Base-by-base conservation (phyloP, 2,797 vertebrate species). In the Microctenopoma stevenorrisi region DNA sequence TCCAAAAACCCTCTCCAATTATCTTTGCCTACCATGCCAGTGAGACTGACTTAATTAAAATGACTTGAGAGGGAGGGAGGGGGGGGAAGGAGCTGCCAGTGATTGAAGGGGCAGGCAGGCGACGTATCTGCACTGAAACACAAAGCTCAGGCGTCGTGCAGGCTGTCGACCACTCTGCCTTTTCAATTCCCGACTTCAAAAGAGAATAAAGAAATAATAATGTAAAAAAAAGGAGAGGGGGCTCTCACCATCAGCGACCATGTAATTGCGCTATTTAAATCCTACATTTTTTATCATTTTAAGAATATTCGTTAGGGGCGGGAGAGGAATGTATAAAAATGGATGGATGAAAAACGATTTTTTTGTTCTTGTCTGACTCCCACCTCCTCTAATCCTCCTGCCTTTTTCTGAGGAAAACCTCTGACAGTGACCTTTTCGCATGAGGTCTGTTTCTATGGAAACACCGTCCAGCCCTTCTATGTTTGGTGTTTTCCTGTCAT, bases 371-470 rank as follows among this genome's bases (percentile, higher is more conserved):
- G 42, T 78, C 76, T 77, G 81, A 88, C 84, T 56, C 75, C 64
- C 66, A 14, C 40, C 55, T 77, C 82, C 74, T 68, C 88, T 93
- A 94, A 93, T 94, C 91, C 87, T 85, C 61, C 79, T 89, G 84
- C 89, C 76, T 91, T 90, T 90, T 83, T 94, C 95, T 94, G 92
- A 94, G 94, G 77, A 94, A 95, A 95, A 94, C 92, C 93, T 95
- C 94, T 94, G 90, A 94, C 91, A 91, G 92, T 97, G 96, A 99
- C 96, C 97, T 98, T 97, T 97, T 94, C 92, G 70, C 92, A 93
- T 91, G 94, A 96, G 95, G 94, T 95, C 94, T 95, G 96, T 98
- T 96, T 93, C 97, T 95, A 98, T 97, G 95, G 95, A 93, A 96
- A 99, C 97, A 56, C 90, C 76, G 92, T 93, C 94, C 77, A 71